Percentiles rank a stretch among this genome's conserved stretches.
These are phyloP conservation scores for Euclidia mi DNA, from an alignment of 2,888 invertebrate species.

Conservation along the genomic window DNA sequence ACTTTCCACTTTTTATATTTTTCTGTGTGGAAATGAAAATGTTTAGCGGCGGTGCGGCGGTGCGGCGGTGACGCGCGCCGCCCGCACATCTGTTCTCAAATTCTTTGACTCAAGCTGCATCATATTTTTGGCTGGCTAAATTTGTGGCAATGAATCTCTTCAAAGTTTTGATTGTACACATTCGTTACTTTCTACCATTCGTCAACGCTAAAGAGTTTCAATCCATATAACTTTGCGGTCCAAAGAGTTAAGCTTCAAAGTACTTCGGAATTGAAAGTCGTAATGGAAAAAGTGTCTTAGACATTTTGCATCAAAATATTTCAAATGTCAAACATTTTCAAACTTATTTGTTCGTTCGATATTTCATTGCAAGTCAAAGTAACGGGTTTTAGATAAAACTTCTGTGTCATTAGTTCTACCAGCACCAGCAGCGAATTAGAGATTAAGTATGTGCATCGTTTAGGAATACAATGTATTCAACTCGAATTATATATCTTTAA, in stretches of 20 bases:
- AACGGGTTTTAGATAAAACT: no score
- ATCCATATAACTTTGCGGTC: conserved; percentile 77
- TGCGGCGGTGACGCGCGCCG: conserved; percentile 47
- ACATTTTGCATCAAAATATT: conserved; percentile 44
- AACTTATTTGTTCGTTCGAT: conserved; percentile 19
- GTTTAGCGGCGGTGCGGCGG: conserved; percentile 58
- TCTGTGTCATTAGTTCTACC: no score
- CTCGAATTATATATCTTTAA: no score
- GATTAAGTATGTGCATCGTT: no score
- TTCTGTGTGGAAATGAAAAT: conserved; percentile 68
- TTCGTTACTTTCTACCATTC: conserved; percentile 82
- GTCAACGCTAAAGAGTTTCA: conserved; percentile 78
- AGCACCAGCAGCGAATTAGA: no score
- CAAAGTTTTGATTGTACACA: conserved; percentile 87
- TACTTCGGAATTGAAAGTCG: conserved; percentile 69
- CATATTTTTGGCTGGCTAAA: conserved; percentile 78
- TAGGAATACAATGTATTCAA: no score
- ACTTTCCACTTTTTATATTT: conserved; percentile 59
- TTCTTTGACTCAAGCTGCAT: conserved; percentile 72
- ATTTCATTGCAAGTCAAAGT: conserved; percentile 9
- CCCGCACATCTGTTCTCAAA: conserved; percentile 66
- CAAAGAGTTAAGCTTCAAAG: conserved; percentile 75
- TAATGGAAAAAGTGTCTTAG: conserved; percentile 53
- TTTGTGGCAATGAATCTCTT: conserved; percentile 84
- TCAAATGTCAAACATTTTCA: conserved; percentile 19